Conservation (phyloP, 2,113 vertebrate genomes). For the Apodemus speciosus region DNA sequence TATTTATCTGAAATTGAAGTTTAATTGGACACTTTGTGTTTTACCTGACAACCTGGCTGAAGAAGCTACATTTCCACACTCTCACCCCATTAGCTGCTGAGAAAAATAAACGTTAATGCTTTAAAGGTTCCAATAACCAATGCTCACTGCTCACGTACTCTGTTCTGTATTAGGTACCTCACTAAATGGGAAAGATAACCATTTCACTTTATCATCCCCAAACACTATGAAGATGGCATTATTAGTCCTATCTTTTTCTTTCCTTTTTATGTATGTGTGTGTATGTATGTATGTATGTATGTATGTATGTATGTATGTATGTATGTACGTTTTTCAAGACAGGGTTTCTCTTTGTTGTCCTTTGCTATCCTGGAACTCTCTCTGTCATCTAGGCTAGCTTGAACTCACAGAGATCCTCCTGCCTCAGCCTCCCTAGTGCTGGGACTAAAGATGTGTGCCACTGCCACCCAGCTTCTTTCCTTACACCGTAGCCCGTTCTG, state of each 20-base stretch:
- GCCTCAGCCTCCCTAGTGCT: background rate
- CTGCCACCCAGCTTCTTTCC: background rate
- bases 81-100: background rate
- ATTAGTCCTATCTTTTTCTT: background rate
- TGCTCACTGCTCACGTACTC: accelerated
- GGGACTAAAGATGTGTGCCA: background rate
- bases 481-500: background rate
- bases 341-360: background rate
- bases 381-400: background rate
- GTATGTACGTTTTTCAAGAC: background rate
- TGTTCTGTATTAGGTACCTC: background rate
- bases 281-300: background rate
- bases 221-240: background rate
- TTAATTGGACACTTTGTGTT: background rate
- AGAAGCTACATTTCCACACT: background rate
- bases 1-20: background rate
- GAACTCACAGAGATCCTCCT: background rate
- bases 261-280: background rate
- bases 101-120: background rate
- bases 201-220: background rate
- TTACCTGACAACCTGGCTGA: background rate
- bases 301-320: background rate
- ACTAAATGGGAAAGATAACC: background rate
- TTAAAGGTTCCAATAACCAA: background rate
- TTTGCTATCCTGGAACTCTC: background rate